Conservation (phyloP, 92 coral and sea anemone species). For the Micromussa lordhowensis region DNA sequence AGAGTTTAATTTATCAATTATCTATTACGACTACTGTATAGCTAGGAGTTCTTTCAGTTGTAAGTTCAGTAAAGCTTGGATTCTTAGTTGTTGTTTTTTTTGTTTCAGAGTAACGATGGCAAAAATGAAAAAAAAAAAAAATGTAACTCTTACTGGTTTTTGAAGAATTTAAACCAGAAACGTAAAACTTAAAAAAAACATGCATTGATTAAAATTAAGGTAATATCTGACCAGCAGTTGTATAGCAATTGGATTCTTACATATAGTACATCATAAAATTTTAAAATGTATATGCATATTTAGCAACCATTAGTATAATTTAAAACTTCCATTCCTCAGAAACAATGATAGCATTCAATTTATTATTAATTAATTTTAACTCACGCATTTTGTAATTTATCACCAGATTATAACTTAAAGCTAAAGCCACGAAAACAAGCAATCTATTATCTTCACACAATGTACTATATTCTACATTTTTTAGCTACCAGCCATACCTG, state of each 20-base stretch:
- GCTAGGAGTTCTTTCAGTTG: background rate
- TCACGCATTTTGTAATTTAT: background rate
- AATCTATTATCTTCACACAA: background rate
- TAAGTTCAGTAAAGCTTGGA: background rate
- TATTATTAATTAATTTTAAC: no score
- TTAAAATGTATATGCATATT: background rate
- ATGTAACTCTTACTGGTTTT: background rate
- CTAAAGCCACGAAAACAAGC: background rate
- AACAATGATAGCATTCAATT: no score
- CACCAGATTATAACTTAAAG: background rate
- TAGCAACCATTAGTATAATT: background rate
- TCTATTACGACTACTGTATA: background rate
- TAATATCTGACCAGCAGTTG: constrained; percentile 28
- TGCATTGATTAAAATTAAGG: background rate
- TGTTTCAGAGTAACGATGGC: background rate
- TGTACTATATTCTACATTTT: background rate
- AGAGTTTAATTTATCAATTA: background rate
- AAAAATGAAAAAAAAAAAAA: background rate
- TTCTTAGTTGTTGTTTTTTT: no score
- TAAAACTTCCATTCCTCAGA: no score
- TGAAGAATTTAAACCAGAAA: background rate
- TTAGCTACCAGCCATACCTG: no score
- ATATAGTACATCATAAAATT: background rate
- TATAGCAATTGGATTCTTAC: background rate
- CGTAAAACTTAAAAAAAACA: background rate